Percentiles rank a stretch among this genome's conserved stretches.
Evolutionary conservation across 2,113 vertebrate species (phyloP).

Genomic region (Oxyura jamaicensis): DNA sequence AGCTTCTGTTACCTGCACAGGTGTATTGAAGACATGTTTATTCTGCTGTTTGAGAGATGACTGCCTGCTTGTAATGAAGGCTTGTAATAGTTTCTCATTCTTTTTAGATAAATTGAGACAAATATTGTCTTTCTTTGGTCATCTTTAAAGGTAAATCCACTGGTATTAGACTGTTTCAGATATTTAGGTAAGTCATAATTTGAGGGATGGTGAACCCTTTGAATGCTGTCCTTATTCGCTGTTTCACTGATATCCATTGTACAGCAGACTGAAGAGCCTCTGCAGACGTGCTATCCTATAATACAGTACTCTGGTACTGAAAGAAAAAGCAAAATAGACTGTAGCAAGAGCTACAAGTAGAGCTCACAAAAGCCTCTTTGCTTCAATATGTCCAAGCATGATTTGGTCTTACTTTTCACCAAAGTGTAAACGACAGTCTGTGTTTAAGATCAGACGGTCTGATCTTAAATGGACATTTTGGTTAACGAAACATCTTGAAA

Average conservation of each 20-base stretch:
- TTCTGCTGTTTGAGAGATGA: background rate
- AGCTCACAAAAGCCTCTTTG: background rate
- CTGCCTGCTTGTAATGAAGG: background rate
- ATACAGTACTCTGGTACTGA: fast-evolving
- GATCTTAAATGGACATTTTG: background rate
- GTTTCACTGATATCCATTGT: background rate
- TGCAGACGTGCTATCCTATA: background rate
- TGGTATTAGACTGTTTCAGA: background rate
- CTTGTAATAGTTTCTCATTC: background rate
- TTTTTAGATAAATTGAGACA: background rate
- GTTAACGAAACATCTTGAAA: background rate
- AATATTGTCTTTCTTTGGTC: background rate
- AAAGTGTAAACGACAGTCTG: background rate
- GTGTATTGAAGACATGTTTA: background rate
- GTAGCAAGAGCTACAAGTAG: background rate
- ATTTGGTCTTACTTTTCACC: background rate
- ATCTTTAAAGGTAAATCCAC: background rate
- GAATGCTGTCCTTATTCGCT: background rate
- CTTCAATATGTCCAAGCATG: background rate
- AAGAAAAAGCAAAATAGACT: background rate
- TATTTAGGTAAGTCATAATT: background rate
- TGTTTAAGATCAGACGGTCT: background rate
- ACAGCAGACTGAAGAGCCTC: background rate
- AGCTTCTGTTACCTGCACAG: background rate
- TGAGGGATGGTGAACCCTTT: background rate